These are phyloP conservation scores for Ailurus styani DNA, from an alignment of 2,113 vertebrate genomes.

Conservation along the genomic window DNA sequence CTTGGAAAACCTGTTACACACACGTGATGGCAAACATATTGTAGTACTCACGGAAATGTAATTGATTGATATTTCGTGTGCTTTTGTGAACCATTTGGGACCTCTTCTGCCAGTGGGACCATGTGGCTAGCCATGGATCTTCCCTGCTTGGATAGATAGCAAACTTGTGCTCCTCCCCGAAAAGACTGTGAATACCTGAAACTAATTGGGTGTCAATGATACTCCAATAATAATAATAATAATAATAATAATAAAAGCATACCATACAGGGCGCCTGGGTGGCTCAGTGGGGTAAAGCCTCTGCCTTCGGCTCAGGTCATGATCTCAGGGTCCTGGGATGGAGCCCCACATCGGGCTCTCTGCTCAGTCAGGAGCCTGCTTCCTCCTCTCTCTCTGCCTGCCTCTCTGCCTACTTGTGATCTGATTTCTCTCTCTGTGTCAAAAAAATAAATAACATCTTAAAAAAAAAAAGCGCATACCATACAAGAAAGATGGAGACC, in stretches of 20 bases:
- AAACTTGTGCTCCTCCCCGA: too few species aligned
- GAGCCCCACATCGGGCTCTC: too few species aligned
- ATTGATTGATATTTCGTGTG: fast-evolving
- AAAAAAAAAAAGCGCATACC: neutral
- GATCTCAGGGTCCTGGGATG: too few species aligned
- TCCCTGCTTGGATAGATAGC: fast-evolving
- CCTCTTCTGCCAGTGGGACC: neutral
- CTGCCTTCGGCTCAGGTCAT: too few species aligned
- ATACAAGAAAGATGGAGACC: fast-evolving
- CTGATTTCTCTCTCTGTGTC: too few species aligned
- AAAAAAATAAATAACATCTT: too few species aligned
- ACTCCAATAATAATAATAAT: neutral
- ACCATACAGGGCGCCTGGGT: too few species aligned
- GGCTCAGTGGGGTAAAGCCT: too few species aligned
- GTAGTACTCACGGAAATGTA: fast-evolving
- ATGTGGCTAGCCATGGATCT: fast-evolving
- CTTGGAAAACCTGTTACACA: fast-evolving
- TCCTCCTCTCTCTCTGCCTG: too few species aligned
- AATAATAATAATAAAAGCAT: too few species aligned
- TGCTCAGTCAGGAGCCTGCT: too few species aligned
- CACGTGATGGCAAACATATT: fast-evolving
- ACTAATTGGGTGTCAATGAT: neutral
- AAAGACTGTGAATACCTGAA: neutral
- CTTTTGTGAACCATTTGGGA: neutral
- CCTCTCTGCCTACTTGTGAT: too few species aligned